A percentile compares a stretch with the other conserved stretches of the same genome.
phyloP scores from a whole-genome alignment of 2,797 vertebrate genomes.

The Alauda arvensis region DNA sequence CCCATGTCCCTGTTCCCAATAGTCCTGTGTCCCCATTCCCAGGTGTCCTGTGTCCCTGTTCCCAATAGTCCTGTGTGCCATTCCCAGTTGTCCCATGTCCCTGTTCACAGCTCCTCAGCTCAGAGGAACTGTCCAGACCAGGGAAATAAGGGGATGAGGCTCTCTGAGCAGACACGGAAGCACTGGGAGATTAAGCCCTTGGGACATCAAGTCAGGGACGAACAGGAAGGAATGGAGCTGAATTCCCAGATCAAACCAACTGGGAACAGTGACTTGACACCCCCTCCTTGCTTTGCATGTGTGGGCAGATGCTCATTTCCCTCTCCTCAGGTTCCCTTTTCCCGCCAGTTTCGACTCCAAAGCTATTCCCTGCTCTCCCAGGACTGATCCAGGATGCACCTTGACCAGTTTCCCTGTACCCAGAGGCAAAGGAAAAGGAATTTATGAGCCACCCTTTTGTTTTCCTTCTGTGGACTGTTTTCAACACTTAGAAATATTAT shows the following conservation, averaged over 20 bases:
- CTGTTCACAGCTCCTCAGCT: not conserved
- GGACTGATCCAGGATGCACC: not conserved
- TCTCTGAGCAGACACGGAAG: not conserved
- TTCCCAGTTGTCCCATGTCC: accelerated
- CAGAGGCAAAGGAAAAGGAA: not conserved
- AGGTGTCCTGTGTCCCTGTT: too few relatives aligned
- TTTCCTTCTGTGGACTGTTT: conserved; percentile 28
- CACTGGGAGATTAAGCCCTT: not conserved
- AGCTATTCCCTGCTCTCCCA: not conserved
- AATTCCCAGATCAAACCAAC: not conserved
- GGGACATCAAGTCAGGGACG: not conserved
- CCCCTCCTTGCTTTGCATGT: not conserved
- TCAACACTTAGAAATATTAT: conserved; percentile 32
- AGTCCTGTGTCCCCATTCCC: not conserved
- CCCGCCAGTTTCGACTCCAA: not conserved
- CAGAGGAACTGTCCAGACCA: not conserved
- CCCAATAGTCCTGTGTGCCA: too few relatives aligned
- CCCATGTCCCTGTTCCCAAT: not conserved
- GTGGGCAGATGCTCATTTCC: not conserved
- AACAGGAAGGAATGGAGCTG: not conserved
- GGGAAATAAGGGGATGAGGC: not conserved
- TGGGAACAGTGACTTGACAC: not conserved
- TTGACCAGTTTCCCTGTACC: not conserved
- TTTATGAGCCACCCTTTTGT: conserved; percentile 12
- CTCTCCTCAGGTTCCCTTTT: not conserved